Base-by-base conservation (phyloP, 1,140 invertebrate genomes). In the Apolygus lucorum region DNA sequence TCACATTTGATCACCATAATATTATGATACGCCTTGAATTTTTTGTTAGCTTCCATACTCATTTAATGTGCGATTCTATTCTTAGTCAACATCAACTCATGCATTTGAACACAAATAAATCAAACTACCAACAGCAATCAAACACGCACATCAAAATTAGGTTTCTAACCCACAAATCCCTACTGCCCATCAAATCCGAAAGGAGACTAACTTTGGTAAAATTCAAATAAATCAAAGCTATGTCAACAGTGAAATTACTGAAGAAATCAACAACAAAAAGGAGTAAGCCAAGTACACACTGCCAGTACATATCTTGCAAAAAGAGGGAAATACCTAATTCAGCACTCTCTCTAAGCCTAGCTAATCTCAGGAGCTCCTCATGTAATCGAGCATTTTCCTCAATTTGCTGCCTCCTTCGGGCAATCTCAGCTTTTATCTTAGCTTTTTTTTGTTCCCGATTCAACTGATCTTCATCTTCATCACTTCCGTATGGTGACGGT, bases 371-470 rank as follows among this genome's bases (percentile, higher is more conserved):
- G 4, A 86, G 76, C 73, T 86, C 84, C 54, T 83, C 81, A 74
- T 86, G 84, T 2, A 86, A 76, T 27, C 83, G 77, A 2, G 82
- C 81, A 65, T 84, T 83, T 71, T 86, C 84, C 74, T 86, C 84
- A n/a, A 88, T 82, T 74, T 86, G 84, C 69, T 82, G 81, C 65
- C 85, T 79, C 1, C 86, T 76, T 29, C 85, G 78, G 2, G 85
- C 84, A 68, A 87, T 87, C 76, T 88, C 86, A 13, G 84, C 83
- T 75, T 87, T 86, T 59, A 87, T 82, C 71, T 84, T 80, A 14
- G 82, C 81, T 72, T 85, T 85, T 74, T 85, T 86, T 73, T 86
- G 83, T 74, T 87, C 85, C 1, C 82, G 71, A 22, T 74, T 80
- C 26, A 82, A 71, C 63, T 80, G 74, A 64, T 81, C 78, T 70